Percentiles rank a stretch among this genome's conserved stretches.
Conservation (phyloP, 2,888 invertebrate species). For the Augochlorella aurata region DNA sequence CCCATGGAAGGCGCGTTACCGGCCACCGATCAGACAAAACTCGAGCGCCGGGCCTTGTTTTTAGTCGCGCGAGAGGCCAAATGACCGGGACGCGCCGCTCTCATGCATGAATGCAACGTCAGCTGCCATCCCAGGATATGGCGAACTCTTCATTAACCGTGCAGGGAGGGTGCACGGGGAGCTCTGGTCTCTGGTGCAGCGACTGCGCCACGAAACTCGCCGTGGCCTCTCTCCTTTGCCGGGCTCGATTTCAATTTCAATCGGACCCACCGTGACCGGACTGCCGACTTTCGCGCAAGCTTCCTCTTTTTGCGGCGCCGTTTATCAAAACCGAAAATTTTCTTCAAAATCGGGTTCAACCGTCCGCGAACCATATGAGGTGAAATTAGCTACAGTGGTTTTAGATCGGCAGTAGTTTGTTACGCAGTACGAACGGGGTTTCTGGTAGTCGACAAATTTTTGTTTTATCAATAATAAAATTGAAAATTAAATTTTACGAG, state of each 20-base stretch:
- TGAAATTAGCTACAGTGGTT: too few relatives aligned
- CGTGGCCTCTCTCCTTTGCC: background rate
- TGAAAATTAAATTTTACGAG: too few relatives aligned
- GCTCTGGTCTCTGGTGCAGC: constrained; percentile 2
- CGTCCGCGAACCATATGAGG: too few relatives aligned
- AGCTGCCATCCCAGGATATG: constrained; percentile 72
- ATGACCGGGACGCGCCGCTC: constrained; percentile 73
- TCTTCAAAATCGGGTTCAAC: too few relatives aligned
- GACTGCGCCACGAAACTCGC: constrained; percentile 3
- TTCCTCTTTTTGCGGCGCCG: too few relatives aligned
- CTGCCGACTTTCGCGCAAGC: background rate
- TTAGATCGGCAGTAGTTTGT: too few relatives aligned
- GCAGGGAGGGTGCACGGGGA: constrained; percentile 47
- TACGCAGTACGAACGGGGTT: too few relatives aligned
- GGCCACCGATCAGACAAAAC: constrained; percentile 67
- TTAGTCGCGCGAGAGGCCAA: constrained; percentile 69
- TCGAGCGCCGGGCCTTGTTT: constrained; percentile 63
- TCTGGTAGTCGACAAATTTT: too few relatives aligned
- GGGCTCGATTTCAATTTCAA: background rate
- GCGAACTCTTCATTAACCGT: constrained; percentile 76
- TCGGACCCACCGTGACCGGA: constrained; percentile 5
- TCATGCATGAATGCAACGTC: constrained; percentile 79
- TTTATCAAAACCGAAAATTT: too few relatives aligned
- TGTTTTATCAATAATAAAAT: too few relatives aligned
- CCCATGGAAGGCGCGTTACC: constrained; percentile 69